These are phyloP conservation scores for Brachyptera risi DNA, from an alignment of 2,888 invertebrate genomes.

Conservation along the genomic window DNA sequence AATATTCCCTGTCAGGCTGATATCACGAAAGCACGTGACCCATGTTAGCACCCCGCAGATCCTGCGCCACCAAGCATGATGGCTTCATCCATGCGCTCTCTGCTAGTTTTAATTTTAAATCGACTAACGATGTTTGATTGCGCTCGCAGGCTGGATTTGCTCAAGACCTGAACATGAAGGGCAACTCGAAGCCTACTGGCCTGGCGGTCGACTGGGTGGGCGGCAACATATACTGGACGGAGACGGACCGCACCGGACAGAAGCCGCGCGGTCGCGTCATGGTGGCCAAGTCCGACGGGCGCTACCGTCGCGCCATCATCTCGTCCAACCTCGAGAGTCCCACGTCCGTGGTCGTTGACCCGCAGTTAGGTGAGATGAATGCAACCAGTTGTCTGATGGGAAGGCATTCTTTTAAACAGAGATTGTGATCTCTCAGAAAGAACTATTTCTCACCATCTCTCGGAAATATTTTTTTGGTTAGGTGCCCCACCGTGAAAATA, in stretches of 20 bases:
- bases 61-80: too few relatives aligned
- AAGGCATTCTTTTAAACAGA: too few relatives aligned
- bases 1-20: too few relatives aligned
- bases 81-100: too few relatives aligned
- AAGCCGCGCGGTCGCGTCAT: slow-evolving; percentile 71
- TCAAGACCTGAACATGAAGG: slow-evolving; percentile 79
- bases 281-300: slow-evolving; percentile 84
- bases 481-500: too few relatives aligned
- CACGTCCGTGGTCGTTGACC: slow-evolving; percentile 83
- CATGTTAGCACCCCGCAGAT: too few relatives aligned
- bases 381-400: too few relatives aligned
- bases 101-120: neutral
- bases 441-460: too few relatives aligned
- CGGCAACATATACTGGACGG: slow-evolving; percentile 92
- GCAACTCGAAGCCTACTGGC: slow-evolving; percentile 78
- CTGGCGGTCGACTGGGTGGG: slow-evolving; percentile 92
- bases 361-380: slow-evolving; percentile 62
- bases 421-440: too few relatives aligned
- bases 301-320: slow-evolving; percentile 78
- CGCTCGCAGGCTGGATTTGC: slow-evolving; percentile 56
- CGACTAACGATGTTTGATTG: neutral
- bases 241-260: slow-evolving; percentile 68
- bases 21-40: too few relatives aligned
- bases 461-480: too few relatives aligned
- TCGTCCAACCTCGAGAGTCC: slow-evolving; percentile 79